phyloP scores from a whole-genome alignment of 1,140 invertebrate genomes.

The Pseudomyrmex sp. region DNA sequence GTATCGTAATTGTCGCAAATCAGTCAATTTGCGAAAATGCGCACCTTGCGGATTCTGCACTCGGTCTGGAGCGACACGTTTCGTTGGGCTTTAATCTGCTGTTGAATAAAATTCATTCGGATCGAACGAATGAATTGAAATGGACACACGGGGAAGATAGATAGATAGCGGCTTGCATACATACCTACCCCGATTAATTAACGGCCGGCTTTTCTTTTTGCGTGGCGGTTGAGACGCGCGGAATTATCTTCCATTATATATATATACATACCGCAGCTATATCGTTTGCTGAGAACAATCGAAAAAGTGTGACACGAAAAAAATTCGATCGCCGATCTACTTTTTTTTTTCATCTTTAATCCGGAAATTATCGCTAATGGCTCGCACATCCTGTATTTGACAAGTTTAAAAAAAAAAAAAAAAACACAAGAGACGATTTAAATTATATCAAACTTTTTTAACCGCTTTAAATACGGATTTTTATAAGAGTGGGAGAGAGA shows the following conservation, averaged over 20 bases:
- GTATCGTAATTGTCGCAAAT: slow-evolving; percentile 37
- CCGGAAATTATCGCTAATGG: slow-evolving; percentile 13
- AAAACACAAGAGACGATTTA: background rate
- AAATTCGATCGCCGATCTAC: background rate
- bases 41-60: slow-evolving; percentile 25
- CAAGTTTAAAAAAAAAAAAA: background rate
- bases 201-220: slow-evolving; percentile 15
- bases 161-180: slow-evolving; percentile 9
- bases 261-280: slow-evolving; percentile 3
- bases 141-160: background rate
- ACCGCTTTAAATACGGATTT: background rate
- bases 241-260: slow-evolving; percentile 14
- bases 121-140: slow-evolving; percentile 20
- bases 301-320: background rate
- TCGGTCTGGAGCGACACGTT: slow-evolving; percentile 24
- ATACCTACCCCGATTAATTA: slow-evolving; percentile 38
- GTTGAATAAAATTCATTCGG: slow-evolving; percentile 14
- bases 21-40: slow-evolving; percentile 59
- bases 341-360: slow-evolving; percentile 6
- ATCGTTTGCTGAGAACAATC: background rate
- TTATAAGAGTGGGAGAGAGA: too few relatives aligned
- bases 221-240: background rate
- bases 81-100: slow-evolving; percentile 33
- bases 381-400: background rate
- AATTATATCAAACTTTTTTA: background rate